phyloP scores from a whole-genome alignment of 2,888 invertebrate species.

The Seira ritae region DNA sequence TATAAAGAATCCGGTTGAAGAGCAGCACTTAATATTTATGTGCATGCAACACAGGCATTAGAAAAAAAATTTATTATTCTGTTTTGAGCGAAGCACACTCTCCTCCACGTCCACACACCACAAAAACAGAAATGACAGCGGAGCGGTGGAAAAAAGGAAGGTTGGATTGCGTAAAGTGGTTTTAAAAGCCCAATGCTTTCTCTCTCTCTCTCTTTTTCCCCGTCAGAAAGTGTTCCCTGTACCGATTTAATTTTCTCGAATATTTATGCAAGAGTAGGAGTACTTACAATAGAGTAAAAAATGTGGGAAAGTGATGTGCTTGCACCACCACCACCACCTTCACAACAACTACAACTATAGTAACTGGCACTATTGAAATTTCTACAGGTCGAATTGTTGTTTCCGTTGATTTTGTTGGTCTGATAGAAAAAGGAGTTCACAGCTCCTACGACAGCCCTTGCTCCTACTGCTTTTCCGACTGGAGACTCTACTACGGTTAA shows the following conservation, averaged over 20 bases:
- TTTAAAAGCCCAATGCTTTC: conserved; percentile 6
- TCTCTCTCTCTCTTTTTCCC: too few species aligned
- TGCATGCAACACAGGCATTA: conserved; percentile 11
- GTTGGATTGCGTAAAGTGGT: background rate
- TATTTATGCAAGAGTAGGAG: background rate
- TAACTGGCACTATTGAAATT: conserved; percentile 7
- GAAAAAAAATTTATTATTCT: background rate
- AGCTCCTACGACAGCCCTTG: conserved; percentile 8
- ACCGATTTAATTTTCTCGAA: conserved; percentile 12
- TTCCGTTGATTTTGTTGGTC: background rate
- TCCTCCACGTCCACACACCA: background rate
- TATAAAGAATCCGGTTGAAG: conserved; percentile 14
- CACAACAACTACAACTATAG: conserved; percentile 9
- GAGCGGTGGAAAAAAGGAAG: background rate
- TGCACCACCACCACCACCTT: conserved; percentile 18
- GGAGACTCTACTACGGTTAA: background rate
- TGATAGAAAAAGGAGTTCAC: background rate
- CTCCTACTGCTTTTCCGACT: background rate
- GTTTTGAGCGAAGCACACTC: conserved; percentile 9
- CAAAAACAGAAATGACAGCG: background rate
- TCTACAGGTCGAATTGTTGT: conserved; percentile 17
- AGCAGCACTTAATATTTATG: conserved; percentile 12
- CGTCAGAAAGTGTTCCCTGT: background rate
- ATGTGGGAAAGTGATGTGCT: conserved; percentile 15
- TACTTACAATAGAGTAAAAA: background rate